Base-by-base conservation (phyloP, 2,113 vertebrate genomes). In the Sakesphorus luctuosus region DNA sequence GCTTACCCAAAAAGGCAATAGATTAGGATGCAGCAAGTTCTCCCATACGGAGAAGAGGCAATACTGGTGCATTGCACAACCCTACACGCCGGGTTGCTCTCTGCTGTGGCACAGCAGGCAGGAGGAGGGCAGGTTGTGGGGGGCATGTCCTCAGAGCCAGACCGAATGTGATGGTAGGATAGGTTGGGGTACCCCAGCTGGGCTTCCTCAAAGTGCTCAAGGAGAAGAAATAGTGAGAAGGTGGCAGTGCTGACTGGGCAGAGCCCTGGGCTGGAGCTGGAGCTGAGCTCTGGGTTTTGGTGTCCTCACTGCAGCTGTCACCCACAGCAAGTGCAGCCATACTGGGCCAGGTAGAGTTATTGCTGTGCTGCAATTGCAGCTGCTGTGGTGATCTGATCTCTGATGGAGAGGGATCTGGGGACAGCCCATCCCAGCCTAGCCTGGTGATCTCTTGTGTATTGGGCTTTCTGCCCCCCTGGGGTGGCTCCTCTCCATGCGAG, bases 41-140 rank as follows among this genome's bases (percentile, higher is more conserved):
- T 49, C 55, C 91, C 53, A 65, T 72, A 95, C 50, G 69, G 95
- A 94, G 81, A 67, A 76, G 96, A 84, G 96, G 82, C 93, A 67
- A 94, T 50, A 11, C 73, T 97, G 98, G 97, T 97, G 98, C 98
- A 98, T 93, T 97, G 97, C 98, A 97, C 97, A 97, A 96, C 90
- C 87, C 88, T 38, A 53, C 88, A 74, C 38, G 38, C 44, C 3
- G 49, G 89, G 68, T 2, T 79, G 55, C 77, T 53, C 72, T 38
- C 8, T 19, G 28, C 72, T 53, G 28, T 86, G 52, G 69, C 94
- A 86, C 91, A 78, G 89, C 79, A 10, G 79, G 44, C 38, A 9
- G 69, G 55, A 59, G 85, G 74, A 65, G 47, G 40, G 67, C 95
- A 94, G 81, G 28, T 44, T 53, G 8, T 0, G 10, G 53, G 44